Conservation (phyloP, 2,113 vertebrate species). For the Calypte anna region DNA sequence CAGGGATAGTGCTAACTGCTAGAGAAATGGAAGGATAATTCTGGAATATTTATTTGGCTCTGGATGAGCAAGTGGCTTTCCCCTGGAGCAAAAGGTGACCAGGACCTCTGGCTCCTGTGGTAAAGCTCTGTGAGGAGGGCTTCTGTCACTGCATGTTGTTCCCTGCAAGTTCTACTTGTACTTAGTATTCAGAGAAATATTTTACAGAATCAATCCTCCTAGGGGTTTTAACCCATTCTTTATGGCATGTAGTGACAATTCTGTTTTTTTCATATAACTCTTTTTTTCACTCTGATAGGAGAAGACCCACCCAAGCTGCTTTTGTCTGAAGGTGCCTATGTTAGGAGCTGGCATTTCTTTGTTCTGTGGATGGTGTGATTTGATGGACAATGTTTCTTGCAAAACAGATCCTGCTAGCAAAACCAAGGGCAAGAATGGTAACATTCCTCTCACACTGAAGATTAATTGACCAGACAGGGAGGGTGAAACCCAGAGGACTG, state of each 20-base stretch:
- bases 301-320: neutral
- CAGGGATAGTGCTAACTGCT: neutral
- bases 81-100: neutral
- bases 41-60: neutral
- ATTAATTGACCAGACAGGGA: neutral
- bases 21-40: neutral
- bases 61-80: neutral
- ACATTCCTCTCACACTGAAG: neutral
- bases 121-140: neutral
- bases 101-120: neutral
- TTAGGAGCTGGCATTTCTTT: neutral
- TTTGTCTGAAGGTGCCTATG: neutral
- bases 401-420: neutral
- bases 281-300: neutral
- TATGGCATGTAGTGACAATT: neutral
- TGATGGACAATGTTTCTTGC: neutral
- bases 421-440: accelerated
- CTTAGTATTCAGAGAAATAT: no score
- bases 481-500: neutral
- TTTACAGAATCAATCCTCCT: neutral
- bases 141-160: neutral
- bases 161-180: neutral
- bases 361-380: neutral
- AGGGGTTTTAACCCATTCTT: neutral
- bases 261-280: neutral